These are phyloP conservation scores for Anguilla marmorata DNA, from an alignment of 2,797 vertebrate genomes.

Conservation along the genomic window DNA sequence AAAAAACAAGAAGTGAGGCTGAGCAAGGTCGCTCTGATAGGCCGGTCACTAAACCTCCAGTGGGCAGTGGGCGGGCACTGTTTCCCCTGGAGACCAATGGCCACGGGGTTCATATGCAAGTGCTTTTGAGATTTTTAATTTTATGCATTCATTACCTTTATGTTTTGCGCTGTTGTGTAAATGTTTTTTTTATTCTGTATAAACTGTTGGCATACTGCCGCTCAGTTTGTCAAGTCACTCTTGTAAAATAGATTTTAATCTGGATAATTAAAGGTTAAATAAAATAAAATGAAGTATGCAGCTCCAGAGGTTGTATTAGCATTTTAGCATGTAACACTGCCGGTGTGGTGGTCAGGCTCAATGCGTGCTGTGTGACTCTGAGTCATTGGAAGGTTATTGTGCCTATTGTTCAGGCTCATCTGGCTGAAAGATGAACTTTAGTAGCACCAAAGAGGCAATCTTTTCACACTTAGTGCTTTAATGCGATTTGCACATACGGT, in stretches of 20 bases:
- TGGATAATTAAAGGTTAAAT: too few relatives aligned
- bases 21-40: not conserved
- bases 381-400: not conserved
- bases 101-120: not conserved
- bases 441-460: constrained; percentile 4
- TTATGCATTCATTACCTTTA: too few relatives aligned
- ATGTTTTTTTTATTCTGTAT: too few relatives aligned
- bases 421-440: constrained; percentile 11
- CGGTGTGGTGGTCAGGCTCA: not conserved
- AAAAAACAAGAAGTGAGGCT: not conserved
- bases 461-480: constrained; percentile 12
- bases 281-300: not conserved
- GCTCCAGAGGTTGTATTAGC: not conserved
- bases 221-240: too few relatives aligned
- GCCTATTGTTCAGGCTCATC: not conserved
- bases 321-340: not conserved
- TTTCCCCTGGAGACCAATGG: not conserved
- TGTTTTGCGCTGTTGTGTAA: too few relatives aligned
- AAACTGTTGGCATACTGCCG: too few relatives aligned
- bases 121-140: too few relatives aligned
- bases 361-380: not conserved
- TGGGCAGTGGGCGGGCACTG: not conserved
- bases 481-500: not conserved
- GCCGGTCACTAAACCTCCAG: not conserved
- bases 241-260: too few relatives aligned